Conservation (phyloP, 2,113 vertebrate species). For the Triplophysa tibetana region DNA sequence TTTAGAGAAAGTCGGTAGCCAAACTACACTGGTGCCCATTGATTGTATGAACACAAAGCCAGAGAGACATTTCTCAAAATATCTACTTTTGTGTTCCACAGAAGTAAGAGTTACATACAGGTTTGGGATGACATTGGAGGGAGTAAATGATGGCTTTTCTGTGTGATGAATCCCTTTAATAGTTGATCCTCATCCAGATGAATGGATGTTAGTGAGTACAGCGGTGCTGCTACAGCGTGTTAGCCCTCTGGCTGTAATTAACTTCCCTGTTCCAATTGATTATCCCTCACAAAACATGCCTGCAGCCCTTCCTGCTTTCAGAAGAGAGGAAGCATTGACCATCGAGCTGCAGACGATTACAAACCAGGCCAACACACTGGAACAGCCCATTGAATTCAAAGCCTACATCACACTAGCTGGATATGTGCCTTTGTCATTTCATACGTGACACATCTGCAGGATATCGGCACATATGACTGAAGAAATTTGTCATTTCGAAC, state of each 20-base stretch:
- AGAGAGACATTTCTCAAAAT: too few species aligned
- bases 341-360: slow-evolving; percentile 56
- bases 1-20: too few species aligned
- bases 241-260: slow-evolving; percentile 69
- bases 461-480: too few species aligned
- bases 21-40: too few species aligned
- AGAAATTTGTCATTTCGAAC: too few species aligned
- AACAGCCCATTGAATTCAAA: slow-evolving; percentile 45
- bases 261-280: slow-evolving; percentile 68
- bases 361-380: slow-evolving; percentile 51
- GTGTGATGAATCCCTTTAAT: neutral
- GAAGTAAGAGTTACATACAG: too few species aligned
- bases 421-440: neutral
- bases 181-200: neutral
- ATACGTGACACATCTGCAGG: neutral
- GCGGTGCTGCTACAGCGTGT: neutral
- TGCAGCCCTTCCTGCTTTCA: slow-evolving; percentile 69
- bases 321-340: slow-evolving; percentile 67
- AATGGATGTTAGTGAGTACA: slow-evolving; percentile 13
- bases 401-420: neutral
- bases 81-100: too few species aligned
- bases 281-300: slow-evolving; percentile 68
- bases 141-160: too few species aligned
- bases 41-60: too few species aligned
- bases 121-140: too few species aligned